Evolutionary conservation across 1,140 invertebrate genomes (phyloP), one percentile per base, ranked within the genome.

Genomic region (Brachionus manjavacas): DNA sequence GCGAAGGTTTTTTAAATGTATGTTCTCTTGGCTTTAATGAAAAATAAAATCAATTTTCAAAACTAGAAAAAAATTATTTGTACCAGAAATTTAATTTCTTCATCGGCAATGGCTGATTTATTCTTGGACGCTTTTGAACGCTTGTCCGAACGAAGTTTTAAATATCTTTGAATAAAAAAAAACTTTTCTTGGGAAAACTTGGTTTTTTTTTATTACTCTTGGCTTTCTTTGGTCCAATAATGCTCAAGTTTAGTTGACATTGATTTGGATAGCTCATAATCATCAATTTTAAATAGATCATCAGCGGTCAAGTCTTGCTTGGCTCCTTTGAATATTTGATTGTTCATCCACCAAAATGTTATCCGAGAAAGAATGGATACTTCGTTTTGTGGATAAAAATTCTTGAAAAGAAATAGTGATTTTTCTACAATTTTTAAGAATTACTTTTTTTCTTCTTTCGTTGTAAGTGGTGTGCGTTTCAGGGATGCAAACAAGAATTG

Each of bases 371-470:
- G 28, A 49, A 76, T 49, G 0, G 72, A 76, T 25, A 76, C 72
- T 25, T 76, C 72, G 25, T 28, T 14, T 46, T 76, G 41, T 20
- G 72, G 43, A 25, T 35, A 49, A 49, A 14, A 76, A 49, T 49
- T 49, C 72, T 76, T 20, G 23, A 9, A 49, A 35, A 25, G 31
- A 49, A 49, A 31, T 76, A 74, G 46, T 46, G 23, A 16, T 16
- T 16, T 41, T 74, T 23, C 23, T 43, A 35, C 1, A 43, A 7
- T 74, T 74, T 41, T 4, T 8, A 4, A 1, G 11, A 14, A 12
- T 49, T 76, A 76, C 72, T 46, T 76, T 43, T 76, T 76, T 76
- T 49, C 43, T 76, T 49, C 72, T 46, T 52, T 76, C 1, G 11
- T 12, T 4, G 14, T 25, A 76, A 14, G 72, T 76, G 1, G 41